phyloP scores from a whole-genome alignment of 2,113 vertebrate genomes.

The Sylvia atricapilla region DNA sequence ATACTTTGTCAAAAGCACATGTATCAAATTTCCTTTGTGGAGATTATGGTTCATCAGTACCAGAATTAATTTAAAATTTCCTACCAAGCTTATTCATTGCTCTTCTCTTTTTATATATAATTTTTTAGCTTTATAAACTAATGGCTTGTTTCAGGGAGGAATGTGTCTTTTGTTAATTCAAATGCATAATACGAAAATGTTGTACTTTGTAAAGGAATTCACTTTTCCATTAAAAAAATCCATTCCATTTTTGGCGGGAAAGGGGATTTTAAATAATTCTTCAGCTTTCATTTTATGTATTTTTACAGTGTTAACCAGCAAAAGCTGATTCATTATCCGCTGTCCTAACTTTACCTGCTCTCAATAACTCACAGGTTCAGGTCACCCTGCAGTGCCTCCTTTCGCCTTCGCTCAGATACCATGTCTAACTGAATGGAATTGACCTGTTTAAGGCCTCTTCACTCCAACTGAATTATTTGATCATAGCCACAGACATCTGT shows the following conservation, averaged over 20 bases:
- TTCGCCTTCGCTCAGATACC: constrained; percentile 74
- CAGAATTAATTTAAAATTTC: background rate
- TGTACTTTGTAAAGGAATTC: background rate
- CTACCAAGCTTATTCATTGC: background rate
- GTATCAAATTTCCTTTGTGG: background rate
- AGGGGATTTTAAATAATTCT: background rate
- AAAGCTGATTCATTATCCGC: constrained; percentile 29
- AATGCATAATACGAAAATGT: background rate
- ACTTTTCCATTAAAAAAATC: background rate
- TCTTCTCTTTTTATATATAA: background rate
- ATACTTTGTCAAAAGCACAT: background rate
- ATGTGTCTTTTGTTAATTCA: background rate
- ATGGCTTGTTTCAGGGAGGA: background rate
- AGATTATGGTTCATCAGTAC: background rate
- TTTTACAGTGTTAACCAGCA: background rate
- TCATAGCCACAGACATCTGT: constrained; percentile 85
- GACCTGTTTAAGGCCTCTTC: constrained; percentile 83
- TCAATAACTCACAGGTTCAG: constrained; percentile 65
- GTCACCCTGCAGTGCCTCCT: constrained; percentile 65
- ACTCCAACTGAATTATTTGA: constrained; percentile 85
- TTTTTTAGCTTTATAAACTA: background rate
- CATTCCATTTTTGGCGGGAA: background rate
- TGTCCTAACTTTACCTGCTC: constrained; percentile 53
- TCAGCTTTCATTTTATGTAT: background rate
- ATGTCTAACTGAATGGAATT: constrained; percentile 87